Evolutionary conservation across 2,888 invertebrate species (phyloP).

Genomic region (Drosophila acutilabella): DNA sequence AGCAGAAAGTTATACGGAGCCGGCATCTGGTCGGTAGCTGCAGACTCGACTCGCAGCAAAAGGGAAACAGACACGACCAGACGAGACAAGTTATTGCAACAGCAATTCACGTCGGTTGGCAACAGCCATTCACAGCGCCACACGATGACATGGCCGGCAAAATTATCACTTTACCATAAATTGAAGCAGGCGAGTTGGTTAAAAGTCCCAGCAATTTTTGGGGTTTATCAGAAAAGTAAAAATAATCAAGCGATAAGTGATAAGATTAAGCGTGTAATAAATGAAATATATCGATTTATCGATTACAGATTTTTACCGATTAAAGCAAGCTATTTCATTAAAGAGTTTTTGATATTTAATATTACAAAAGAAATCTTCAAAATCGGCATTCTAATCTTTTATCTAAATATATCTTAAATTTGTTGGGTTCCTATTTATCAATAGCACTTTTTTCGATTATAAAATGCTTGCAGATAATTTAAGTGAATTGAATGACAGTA

Average conservation of each 20-base stretch:
- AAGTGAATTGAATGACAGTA: neutral
- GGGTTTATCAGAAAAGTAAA: neutral
- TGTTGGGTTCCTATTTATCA: too few species aligned
- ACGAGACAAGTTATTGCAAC: constrained; percentile 63
- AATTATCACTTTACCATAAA: constrained; percentile 70
- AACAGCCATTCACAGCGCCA: constrained; percentile 61
- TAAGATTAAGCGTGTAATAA: neutral
- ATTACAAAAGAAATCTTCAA: too few species aligned
- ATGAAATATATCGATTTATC: neutral
- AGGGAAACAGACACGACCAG: constrained; percentile 30
- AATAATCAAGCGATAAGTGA: neutral
- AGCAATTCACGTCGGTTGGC: constrained; percentile 24
- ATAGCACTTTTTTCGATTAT: too few species aligned
- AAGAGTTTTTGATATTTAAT: too few species aligned
- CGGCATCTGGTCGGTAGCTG: constrained; percentile 46
- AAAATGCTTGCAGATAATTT: neutral
- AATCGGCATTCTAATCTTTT: too few species aligned
- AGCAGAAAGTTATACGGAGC: constrained; percentile 54
- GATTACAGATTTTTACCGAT: neutral
- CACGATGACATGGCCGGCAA: constrained; percentile 64
- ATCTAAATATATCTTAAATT: too few species aligned
- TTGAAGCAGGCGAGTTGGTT: constrained; percentile 57
- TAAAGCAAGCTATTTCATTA: too few species aligned
- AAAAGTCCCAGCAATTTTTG: constrained; percentile 5
- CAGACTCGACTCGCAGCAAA: neutral